Conservation (phyloP, 2,113 vertebrate genomes). For the Syngnathus floridae region DNA sequence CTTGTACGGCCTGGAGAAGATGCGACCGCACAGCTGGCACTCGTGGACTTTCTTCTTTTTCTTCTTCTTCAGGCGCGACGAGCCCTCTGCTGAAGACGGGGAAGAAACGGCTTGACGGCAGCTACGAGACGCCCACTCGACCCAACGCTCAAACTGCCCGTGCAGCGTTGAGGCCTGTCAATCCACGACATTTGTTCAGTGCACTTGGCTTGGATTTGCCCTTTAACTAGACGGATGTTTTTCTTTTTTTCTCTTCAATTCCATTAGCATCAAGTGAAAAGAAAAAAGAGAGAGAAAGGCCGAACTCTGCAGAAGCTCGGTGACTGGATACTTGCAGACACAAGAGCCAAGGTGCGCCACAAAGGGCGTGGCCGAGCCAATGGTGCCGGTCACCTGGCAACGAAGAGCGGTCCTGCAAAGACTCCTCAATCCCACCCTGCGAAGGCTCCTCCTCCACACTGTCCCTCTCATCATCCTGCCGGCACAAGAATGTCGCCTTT, state of each 20-base stretch:
- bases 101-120: neutral
- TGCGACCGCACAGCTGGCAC: constrained; percentile 28
- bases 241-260: too few relatives aligned
- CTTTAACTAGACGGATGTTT: too few relatives aligned
- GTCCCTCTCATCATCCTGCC: neutral
- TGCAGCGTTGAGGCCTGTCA: neutral
- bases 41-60: constrained; percentile 4
- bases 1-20: constrained; percentile 1
- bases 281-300: too few relatives aligned
- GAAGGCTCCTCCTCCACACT: neutral
- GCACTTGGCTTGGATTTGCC: too few relatives aligned
- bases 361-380: too few relatives aligned
- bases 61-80: neutral
- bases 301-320: too few relatives aligned
- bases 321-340: too few relatives aligned
- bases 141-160: neutral
- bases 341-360: too few relatives aligned
- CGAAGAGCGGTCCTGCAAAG: neutral
- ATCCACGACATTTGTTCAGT: too few relatives aligned
- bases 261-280: too few relatives aligned
- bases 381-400: neutral
- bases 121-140: neutral
- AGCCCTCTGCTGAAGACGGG: neutral
- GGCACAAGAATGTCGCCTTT: neutral
- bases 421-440: neutral